These are phyloP conservation scores for Scaptomyza graminum DNA, from an alignment of 1,140 invertebrate species.

Conservation along the genomic window DNA sequence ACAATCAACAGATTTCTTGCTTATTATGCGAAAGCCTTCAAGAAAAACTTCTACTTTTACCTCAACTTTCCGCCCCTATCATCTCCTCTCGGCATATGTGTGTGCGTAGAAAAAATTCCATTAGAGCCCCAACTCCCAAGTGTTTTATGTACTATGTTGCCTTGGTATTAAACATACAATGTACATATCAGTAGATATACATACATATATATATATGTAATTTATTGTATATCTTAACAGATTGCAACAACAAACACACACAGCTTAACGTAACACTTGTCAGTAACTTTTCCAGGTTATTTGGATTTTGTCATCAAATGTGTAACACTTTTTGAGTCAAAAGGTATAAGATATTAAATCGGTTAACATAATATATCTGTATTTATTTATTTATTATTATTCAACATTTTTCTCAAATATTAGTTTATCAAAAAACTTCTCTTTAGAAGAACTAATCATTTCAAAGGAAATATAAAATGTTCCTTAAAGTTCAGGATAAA, in stretches of 20 bases:
- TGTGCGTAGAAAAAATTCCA: conserved; percentile 46
- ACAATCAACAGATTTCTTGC: conserved; percentile 60
- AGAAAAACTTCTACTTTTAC: neutral
- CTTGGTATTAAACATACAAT: neutral
- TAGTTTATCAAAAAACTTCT: too few species aligned
- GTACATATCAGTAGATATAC: neutral
- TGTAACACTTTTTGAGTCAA: neutral
- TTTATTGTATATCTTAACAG: conserved; percentile 29
- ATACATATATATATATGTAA: conserved; percentile 9
- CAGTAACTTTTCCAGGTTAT: neutral
- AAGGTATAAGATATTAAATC: too few species aligned
- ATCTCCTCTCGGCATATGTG: conserved; percentile 9
- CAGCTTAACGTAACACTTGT: conserved; percentile 12
- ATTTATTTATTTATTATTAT: too few species aligned
- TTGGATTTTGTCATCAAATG: neutral
- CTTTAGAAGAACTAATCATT: too few species aligned
- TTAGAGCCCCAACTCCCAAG: conserved; percentile 52
- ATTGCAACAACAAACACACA: conserved; percentile 6
- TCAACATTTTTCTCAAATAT: too few species aligned
- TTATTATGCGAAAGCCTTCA: conserved; percentile 48
- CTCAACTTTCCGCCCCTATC: neutral
- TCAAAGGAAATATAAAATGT: too few species aligned
- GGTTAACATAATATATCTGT: too few species aligned
- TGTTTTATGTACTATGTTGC: conserved; percentile 38
- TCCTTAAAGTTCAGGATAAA: too few species aligned